Conservation (phyloP, 2,113 vertebrate species). For the Neotoma lepida region DNA sequence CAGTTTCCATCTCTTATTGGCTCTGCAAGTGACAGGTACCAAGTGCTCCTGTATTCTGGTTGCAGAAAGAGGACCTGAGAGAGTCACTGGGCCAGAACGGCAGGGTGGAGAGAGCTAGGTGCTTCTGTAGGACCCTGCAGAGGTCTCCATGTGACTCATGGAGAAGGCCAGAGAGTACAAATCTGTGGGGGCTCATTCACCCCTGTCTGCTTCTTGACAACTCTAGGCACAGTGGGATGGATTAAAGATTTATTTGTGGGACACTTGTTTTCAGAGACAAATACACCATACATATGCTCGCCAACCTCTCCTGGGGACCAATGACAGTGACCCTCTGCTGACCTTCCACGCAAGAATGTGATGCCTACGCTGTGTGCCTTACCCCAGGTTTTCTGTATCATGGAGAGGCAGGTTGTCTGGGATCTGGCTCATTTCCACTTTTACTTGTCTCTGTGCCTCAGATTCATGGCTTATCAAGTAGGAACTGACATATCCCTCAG, state of each 20-base stretch:
- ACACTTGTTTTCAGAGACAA: not conserved
- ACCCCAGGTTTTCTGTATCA: not conserved
- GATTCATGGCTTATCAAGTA: not conserved
- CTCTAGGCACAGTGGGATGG: not conserved
- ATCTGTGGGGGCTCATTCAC: not conserved
- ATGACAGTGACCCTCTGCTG: not conserved
- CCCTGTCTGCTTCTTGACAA: not conserved
- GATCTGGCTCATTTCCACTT: not conserved
- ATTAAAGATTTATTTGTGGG: not conserved
- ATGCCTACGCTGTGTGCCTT: not conserved
- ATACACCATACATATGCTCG: not conserved
- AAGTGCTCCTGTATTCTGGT: not conserved
- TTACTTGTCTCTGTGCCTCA: not conserved
- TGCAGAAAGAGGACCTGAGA: not conserved
- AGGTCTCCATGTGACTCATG: accelerated
- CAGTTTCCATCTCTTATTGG: not conserved
- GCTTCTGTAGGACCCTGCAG: not conserved
- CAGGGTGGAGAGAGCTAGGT: not conserved
- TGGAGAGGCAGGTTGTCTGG: not conserved
- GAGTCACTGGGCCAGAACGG: not conserved
- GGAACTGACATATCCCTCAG: not conserved
- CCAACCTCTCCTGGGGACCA: not conserved
- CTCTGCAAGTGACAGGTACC: not conserved
- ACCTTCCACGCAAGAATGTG: too few species aligned
- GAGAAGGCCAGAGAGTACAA: not conserved